A percentile compares a stretch with the other conserved stretches of the same genome.
Conservation (phyloP, 2,113 vertebrate species). For the Phrynosoma blainvillii region DNA sequence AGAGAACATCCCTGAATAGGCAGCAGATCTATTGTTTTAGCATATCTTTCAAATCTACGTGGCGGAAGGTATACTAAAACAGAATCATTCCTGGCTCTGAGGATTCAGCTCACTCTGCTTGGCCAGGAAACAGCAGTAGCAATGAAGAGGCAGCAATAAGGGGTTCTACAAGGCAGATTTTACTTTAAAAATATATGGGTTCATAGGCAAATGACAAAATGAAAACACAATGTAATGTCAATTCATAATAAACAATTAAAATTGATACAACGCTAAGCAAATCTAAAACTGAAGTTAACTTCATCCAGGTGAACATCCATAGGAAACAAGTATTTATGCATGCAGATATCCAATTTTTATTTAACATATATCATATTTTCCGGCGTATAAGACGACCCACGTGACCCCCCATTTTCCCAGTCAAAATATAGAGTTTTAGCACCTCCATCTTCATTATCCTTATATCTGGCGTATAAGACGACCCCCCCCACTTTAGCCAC, state of each 20-base stretch:
- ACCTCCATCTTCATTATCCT: too few relatives aligned
- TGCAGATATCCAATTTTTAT: too few relatives aligned
- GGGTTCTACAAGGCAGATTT: neutral
- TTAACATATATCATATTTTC: too few relatives aligned
- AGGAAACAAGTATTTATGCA: neutral
- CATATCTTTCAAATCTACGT: neutral
- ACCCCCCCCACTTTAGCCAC: too few relatives aligned
- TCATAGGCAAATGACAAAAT: neutral
- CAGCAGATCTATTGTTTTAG: neutral
- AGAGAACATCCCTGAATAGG: neutral
- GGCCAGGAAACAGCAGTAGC: neutral
- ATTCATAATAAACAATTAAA: neutral
- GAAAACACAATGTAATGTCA: neutral
- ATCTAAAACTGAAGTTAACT: neutral
- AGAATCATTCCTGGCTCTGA: neutral
- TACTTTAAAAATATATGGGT: neutral
- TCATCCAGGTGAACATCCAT: neutral
- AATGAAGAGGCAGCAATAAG: neutral
- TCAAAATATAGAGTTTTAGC: too few relatives aligned
- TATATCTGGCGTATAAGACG: too few relatives aligned
- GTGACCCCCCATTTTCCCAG: too few relatives aligned
- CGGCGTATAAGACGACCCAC: too few relatives aligned
- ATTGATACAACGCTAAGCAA: neutral
- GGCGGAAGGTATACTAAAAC: neutral
- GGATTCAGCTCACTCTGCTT: neutral